Percentiles rank a stretch among this genome's conserved stretches.
These are phyloP conservation scores for Amyelois transitella DNA, from an alignment of 1,140 invertebrate species.

Conservation along the genomic window DNA sequence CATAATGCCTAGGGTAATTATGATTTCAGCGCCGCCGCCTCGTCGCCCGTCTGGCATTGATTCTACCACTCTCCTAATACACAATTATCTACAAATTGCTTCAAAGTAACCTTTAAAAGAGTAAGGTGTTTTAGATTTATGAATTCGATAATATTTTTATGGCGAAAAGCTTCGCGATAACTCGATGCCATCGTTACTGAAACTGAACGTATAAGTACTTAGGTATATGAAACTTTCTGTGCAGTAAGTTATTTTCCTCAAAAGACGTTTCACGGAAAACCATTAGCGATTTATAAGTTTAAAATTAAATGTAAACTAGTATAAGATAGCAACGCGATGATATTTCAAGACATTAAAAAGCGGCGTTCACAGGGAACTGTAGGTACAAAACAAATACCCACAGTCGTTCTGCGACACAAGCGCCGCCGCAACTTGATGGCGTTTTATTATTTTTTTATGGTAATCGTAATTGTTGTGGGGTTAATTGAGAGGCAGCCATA, in stretches of 20 bases:
- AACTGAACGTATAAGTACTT: no score
- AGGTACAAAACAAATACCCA: not conserved
- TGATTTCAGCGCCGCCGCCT: constrained; percentile 40
- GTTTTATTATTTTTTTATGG: constrained; percentile 61
- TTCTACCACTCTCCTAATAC: constrained; percentile 31
- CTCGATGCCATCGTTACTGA: no score
- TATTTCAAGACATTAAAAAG: not conserved
- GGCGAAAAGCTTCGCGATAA: not conserved
- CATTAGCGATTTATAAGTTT: not conserved
- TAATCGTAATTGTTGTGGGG: constrained; percentile 54
- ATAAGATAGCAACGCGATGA: not conserved
- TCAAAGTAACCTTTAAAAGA: constrained; percentile 19
- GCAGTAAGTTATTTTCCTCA: no score
- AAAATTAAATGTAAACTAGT: not conserved
- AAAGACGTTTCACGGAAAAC: not conserved
- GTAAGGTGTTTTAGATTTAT: constrained; percentile 9
- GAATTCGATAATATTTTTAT: not conserved
- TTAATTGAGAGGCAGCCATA: constrained; percentile 48
- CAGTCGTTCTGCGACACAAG: constrained; percentile 1
- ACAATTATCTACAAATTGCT: constrained; percentile 51
- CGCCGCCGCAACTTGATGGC: constrained; percentile 11
- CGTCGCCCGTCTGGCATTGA: constrained; percentile 34
- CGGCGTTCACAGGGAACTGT: not conserved
- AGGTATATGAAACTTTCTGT: no score
- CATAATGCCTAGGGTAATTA: constrained; percentile 72